Conservation (phyloP, 2,888 invertebrate species). For the Pasiphila rectangulata region DNA sequence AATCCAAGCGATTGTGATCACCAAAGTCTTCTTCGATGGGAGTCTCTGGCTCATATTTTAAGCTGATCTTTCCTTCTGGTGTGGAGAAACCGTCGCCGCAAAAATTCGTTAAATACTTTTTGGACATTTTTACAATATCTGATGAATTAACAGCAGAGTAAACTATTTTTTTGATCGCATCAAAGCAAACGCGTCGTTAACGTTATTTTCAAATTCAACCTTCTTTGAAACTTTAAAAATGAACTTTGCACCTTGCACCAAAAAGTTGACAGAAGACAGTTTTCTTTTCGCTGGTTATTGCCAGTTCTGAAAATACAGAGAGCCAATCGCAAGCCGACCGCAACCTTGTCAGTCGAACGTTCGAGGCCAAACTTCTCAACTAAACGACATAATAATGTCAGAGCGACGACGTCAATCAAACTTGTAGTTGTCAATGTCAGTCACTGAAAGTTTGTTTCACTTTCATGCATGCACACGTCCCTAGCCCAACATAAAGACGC, state of each 20-base stretch:
- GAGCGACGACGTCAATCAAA: background rate
- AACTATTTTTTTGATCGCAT: background rate
- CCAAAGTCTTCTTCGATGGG: conserved; percentile 64
- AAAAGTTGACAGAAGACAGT: background rate
- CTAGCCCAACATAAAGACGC: too few relatives aligned
- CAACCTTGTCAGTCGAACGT: background rate
- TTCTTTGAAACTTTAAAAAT: too few relatives aligned
- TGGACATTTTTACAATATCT: conserved; percentile 49
- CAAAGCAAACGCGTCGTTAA: too few relatives aligned
- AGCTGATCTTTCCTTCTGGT: conserved; percentile 46
- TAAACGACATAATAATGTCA: background rate
- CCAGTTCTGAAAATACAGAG: background rate
- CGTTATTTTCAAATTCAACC: conserved; percentile 41
- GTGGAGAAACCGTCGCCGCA: conserved; percentile 62
- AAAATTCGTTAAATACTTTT: conserved; percentile 59
- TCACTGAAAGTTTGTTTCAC: too few relatives aligned
- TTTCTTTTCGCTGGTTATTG: too few relatives aligned
- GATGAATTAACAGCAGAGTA: background rate
- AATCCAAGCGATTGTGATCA: conserved; percentile 53
- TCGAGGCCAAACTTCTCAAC: background rate
- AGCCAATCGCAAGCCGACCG: background rate
- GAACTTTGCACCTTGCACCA: too few relatives aligned
- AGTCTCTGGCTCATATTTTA: conserved; percentile 65
- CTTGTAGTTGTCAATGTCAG: background rate
- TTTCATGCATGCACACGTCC: too few relatives aligned